Evolutionary conservation across 2,113 vertebrate genomes (phyloP).

Genomic region (chimpanzee (Pan troglodytes)): NHGRI_mPanTro3-v2.1_pri NC_072401.2:166791501-166792000

Average conservation of each 20-base stretch:
- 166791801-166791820: neutral
- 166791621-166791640: neutral
- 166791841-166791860: neutral
- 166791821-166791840: neutral
- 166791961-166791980: fast-evolving
- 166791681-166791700: conserved; percentile 19
- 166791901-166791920: neutral
- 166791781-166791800: neutral
- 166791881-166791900: neutral
- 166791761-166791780: neutral
- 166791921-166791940: neutral
- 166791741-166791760: neutral
- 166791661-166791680: neutral
- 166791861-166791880: neutral
- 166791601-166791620: neutral
- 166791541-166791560: neutral
- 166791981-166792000: neutral
- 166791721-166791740: neutral
- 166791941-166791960: neutral
- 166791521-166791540: neutral
- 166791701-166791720: neutral
- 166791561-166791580: neutral
- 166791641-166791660: neutral
- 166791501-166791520: too few relatives aligned
- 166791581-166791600: neutral